A percentile compares a stretch with the other conserved stretches of the same genome.
These are phyloP conservation scores for Palloptera scutellata DNA, from an alignment of 2,888 invertebrate species.

Conservation along the genomic window DNA sequence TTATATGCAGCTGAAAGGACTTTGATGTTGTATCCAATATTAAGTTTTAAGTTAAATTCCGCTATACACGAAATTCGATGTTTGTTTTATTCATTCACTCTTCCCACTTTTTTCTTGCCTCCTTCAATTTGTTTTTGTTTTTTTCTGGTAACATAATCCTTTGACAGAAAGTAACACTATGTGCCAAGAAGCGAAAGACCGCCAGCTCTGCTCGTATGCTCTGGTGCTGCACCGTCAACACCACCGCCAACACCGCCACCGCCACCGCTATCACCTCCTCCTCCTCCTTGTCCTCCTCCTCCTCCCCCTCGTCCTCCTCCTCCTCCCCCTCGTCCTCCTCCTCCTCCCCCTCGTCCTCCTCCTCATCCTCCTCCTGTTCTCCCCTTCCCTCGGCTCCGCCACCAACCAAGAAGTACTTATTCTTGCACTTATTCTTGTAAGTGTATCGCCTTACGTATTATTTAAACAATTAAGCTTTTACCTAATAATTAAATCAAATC, in stretches of 20 bases:
- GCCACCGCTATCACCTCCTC: background rate
- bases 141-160: no score
- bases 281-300: background rate
- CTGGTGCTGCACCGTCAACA: no score
- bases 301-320: background rate
- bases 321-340: background rate
- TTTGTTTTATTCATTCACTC: no score
- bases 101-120: no score
- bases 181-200: no score
- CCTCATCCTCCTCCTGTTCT: background rate
- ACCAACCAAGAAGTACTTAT: background rate
- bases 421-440: background rate
- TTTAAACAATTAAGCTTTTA: constrained; percentile 1
- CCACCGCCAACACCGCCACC: background rate
- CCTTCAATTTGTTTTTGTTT: no score
- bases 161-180: no score
- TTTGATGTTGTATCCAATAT: no score
- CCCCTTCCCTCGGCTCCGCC: background rate
- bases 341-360: background rate
- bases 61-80: no score
- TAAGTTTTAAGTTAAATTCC: no score
- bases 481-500: background rate
- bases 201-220: no score
- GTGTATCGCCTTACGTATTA: background rate
- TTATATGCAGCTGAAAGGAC: no score